Base-by-base conservation (phyloP, 64 coral and sea anemone species). In the Catalaphyllia jardinei region DNA sequence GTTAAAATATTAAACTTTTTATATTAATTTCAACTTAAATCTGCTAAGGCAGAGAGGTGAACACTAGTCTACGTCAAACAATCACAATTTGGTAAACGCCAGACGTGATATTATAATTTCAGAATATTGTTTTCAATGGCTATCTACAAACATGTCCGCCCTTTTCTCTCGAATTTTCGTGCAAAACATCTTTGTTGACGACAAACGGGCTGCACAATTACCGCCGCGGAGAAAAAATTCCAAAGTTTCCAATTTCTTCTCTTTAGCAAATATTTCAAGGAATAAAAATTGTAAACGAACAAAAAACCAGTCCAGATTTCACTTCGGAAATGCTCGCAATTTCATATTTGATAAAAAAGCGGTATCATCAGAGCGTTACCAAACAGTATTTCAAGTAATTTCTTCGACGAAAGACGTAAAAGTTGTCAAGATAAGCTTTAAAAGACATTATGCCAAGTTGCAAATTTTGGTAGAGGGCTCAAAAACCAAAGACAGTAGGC, bases 121-220 rank as follows among this genome's bases (percentile, higher is more conserved):
- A 69, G 25, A 27, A 27, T 24, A 25, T 25, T 25, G 22, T 69
- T 69, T 27, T 69, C 63, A 24, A 25, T 25, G 22, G 65, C 25
- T 69, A n/a, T 69, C 65, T 25, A 46, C 42, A 8, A 5, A 46
- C 42, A 46, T 46, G 65, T 51, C 71, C 81, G 81, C 81, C 81
- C 81, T 85, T 71, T 67, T 14, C 27, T 71, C 35, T 85, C 38
- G 81, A 85, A 85, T 0, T 51, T 85, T 85, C 81, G 31, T 52
- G 31, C 9, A 33, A 35, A 46, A 12, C 59, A 18, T 65, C 16
- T 83, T 20, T 4, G 8, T 69, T n/a, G 22, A 8, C 7, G 25
- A 25, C 1, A 27, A 69, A 69, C 8, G 65, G 65, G n/a, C 4
- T 5, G 22, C n/a, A 1, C 8, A 69, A 29, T 10, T 69, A 12